Base-by-base conservation (phyloP, 2,888 invertebrate genomes). In the Liodrosophila aerea region DNA sequence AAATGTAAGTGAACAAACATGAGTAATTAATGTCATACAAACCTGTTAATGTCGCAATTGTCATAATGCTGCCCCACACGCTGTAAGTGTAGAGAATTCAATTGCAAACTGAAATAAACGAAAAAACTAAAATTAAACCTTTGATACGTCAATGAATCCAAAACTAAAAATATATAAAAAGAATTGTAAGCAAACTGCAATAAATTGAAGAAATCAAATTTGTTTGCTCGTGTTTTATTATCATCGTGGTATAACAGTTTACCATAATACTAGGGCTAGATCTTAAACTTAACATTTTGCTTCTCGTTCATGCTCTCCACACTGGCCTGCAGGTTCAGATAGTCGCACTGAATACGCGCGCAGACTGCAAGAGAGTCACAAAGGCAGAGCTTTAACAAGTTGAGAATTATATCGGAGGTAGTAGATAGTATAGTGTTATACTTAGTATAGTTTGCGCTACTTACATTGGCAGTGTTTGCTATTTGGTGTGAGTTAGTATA, bases 341-440 rank as follows among this genome's bases (percentile, higher is more conserved):
- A 87, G 11, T 88, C 88, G 51, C 80, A 75, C 72, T 88, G 89
- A 53, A 89, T 89, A 47, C 85, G 85, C 54, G 80, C 82, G 71
- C 89, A 87, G 43, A 87, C 89, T 89, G 86, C 47, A 88, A 81
- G 11, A 49, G 41, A n/a, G n/a, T n/a, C n/a, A n/a, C n/a, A n/a
- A n/a, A n/a, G n/a, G n/a, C n/a, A n/a, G n/a, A n/a, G n/a, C n/a
- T n/a, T n/a, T n/a, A n/a, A n/a, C n/a, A n/a, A n/a, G n/a, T n/a
- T n/a, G n/a, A n/a, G n/a, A n/a, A n/a, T 22, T 22, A 22, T 22
- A 22, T 22, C 22, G 22, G 22, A n/a, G 4, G 16, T 45, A 30
- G 8, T 27, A 22, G 22, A 22, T 29, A 22, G 15, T n/a, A n/a
- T n/a, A n/a, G n/a, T n/a, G n/a, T n/a, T n/a, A n/a, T n/a, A n/a